phyloP scores from a whole-genome alignment of 2,113 vertebrate genomes.

The Planiliza haematocheilus region DNA sequence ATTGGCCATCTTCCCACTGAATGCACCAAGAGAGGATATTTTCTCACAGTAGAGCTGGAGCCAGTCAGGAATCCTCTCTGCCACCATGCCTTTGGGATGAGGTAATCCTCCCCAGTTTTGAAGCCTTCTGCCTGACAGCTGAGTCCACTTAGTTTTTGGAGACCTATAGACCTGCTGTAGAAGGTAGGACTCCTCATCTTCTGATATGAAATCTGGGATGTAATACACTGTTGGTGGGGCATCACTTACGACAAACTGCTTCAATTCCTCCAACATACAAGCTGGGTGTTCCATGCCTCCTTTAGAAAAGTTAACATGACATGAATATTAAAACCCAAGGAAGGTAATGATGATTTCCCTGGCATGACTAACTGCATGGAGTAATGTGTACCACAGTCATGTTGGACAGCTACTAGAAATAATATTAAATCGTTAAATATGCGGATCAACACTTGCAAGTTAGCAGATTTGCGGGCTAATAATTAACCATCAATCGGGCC shows the following conservation, averaged over 20 bases:
- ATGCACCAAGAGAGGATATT: slow-evolving; percentile 86
- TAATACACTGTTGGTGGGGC: slow-evolving; percentile 87
- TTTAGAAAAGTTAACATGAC: slow-evolving; percentile 67
- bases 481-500: no score
- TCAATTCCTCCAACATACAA: slow-evolving; percentile 71
- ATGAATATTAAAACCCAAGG: slow-evolving; percentile 54
- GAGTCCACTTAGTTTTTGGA: slow-evolving; percentile 93
- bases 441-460: no score
- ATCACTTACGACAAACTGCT: slow-evolving; percentile 67
- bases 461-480: no score
- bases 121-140: slow-evolving; percentile 88
- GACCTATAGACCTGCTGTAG: slow-evolving; percentile 88
- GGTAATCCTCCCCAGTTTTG: slow-evolving; percentile 95
- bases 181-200: slow-evolving; percentile 86
- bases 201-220: slow-evolving; percentile 89
- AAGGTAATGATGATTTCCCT: background rate
- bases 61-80: slow-evolving; percentile 89
- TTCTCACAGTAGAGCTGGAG: slow-evolving; percentile 84
- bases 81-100: slow-evolving; percentile 88
- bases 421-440: no score
- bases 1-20: slow-evolving; percentile 87
- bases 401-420: background rate
- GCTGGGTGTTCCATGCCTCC: slow-evolving; percentile 71
- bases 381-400: background rate
- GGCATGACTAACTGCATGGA: background rate